Evolutionary conservation across 1,140 invertebrate genomes (phyloP).

Genomic region (Drosophila burlai): DNA sequence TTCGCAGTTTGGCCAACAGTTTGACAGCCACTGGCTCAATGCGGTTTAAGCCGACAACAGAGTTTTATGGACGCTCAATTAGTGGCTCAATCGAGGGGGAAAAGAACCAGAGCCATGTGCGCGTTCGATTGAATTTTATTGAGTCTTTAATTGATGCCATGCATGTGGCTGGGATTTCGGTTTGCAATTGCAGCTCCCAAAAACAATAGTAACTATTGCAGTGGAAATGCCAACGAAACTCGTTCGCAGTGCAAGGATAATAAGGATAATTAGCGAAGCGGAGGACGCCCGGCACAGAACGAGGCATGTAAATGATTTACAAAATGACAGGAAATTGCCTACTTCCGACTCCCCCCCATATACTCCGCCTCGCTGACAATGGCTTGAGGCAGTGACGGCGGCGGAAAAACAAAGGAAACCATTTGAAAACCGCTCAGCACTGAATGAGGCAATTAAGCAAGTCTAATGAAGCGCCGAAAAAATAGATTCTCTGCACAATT

Average conservation of each 20-base stretch:
- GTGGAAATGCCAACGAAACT: slow-evolving; percentile 51
- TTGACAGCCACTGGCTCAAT: slow-evolving; percentile 40
- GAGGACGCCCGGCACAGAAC: slow-evolving; percentile 25
- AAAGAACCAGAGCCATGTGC: neutral
- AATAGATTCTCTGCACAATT: slow-evolving; percentile 19
- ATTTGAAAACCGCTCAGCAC: slow-evolving; percentile 34
- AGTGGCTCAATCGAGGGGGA: slow-evolving; percentile 46
- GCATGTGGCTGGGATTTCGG: slow-evolving; percentile 27
- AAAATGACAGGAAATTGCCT: slow-evolving; percentile 57
- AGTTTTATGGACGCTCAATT: slow-evolving; percentile 67
- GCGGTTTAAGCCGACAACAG: slow-evolving; percentile 33
- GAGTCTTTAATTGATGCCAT: slow-evolving; percentile 76
- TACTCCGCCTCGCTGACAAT: slow-evolving; percentile 6
- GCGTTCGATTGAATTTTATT: slow-evolving; percentile 77
- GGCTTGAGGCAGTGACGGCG: slow-evolving; percentile 32
- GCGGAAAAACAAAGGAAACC: slow-evolving; percentile 53
- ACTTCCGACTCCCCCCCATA: neutral
- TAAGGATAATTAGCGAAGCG: slow-evolving; percentile 48
- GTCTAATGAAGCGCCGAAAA: slow-evolving; percentile 47
- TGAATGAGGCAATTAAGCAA: slow-evolving; percentile 54
- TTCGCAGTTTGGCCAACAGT: slow-evolving; percentile 31
- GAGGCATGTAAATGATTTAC: slow-evolving; percentile 64
- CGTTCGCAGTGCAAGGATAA: slow-evolving; percentile 56
- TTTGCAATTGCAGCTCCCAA: slow-evolving; percentile 43
- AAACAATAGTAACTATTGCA: slow-evolving; percentile 66